These are phyloP conservation scores for Chirona hameri DNA, from an alignment of 2,888 invertebrate species.

Conservation along the genomic window DNA sequence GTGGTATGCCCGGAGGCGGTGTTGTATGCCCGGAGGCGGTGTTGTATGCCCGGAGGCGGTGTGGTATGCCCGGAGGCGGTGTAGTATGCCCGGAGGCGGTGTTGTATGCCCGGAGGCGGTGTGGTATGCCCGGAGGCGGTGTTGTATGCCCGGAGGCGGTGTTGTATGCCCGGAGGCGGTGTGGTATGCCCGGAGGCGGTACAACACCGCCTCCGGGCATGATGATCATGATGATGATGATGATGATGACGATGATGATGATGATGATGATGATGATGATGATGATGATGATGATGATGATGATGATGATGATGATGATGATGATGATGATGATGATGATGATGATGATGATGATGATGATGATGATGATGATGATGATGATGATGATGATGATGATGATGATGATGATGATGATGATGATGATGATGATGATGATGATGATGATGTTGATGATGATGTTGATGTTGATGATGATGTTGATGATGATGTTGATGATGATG, in stretches of 20 bases:
- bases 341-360: not conserved
- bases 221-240: no score
- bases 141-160: no score
- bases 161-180: no score
- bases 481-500: not conserved
- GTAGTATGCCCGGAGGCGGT: no score
- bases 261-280: no score
- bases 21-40: no score
- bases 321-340: not conserved
- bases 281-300: not conserved
- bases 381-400: not conserved
- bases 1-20: no score
- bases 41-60: no score
- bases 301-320: slow-evolving; percentile 27
- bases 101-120: no score
- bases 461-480: not conserved
- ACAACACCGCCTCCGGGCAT: not conserved
- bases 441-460: not conserved
- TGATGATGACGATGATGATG: no score
- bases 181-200: not conserved
- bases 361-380: not conserved
- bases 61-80: no score
- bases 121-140: no score
- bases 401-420: not conserved
- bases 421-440: not conserved